These are phyloP conservation scores for Phoxinus phoxinus DNA, from an alignment of 2,113 vertebrate genomes.

Conservation along the genomic window DNA sequence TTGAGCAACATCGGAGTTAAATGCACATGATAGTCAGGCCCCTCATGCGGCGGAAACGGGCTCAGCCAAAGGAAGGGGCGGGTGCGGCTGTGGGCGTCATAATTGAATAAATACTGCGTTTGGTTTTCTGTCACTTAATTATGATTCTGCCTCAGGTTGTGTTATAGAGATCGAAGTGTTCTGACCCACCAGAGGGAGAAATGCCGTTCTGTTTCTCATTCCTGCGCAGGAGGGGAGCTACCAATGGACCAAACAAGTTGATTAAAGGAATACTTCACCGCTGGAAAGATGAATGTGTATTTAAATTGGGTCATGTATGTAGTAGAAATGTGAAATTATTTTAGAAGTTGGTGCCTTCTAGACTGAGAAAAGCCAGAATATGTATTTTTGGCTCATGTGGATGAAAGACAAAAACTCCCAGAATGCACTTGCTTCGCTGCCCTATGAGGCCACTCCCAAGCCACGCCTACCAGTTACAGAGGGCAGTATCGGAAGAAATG, in stretches of 20 bases:
- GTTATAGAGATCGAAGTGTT: slow-evolving; percentile 55
- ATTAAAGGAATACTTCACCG: too few species aligned
- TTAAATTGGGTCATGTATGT: too few species aligned
- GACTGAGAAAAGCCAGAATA: too few species aligned
- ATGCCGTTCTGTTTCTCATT: slow-evolving; percentile 46
- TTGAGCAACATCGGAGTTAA: slow-evolving; percentile 42
- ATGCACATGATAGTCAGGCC: slow-evolving; percentile 21
- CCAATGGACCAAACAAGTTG: slow-evolving; percentile 36
- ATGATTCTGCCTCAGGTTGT: slow-evolving; percentile 53
- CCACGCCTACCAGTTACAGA: too few species aligned
- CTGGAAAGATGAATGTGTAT: too few species aligned
- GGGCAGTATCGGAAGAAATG: too few species aligned
- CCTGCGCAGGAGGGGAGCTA: slow-evolving; percentile 15
- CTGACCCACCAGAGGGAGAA: slow-evolving; percentile 57
- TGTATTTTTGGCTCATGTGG: too few species aligned
- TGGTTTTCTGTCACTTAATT: slow-evolving; percentile 60
- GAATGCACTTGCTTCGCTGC: too few species aligned
- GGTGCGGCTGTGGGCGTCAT: not conserved
- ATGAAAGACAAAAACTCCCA: too few species aligned
- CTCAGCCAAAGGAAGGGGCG: slow-evolving; percentile 21
- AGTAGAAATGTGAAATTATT: too few species aligned
- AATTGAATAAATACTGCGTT: slow-evolving; percentile 60
- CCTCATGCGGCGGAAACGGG: slow-evolving; percentile 31
- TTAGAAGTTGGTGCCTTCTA: too few species aligned
- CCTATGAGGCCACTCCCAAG: too few species aligned